phyloP scores from a whole-genome alignment of 2,113 vertebrate genomes.

The Amazona guildingii region DNA sequence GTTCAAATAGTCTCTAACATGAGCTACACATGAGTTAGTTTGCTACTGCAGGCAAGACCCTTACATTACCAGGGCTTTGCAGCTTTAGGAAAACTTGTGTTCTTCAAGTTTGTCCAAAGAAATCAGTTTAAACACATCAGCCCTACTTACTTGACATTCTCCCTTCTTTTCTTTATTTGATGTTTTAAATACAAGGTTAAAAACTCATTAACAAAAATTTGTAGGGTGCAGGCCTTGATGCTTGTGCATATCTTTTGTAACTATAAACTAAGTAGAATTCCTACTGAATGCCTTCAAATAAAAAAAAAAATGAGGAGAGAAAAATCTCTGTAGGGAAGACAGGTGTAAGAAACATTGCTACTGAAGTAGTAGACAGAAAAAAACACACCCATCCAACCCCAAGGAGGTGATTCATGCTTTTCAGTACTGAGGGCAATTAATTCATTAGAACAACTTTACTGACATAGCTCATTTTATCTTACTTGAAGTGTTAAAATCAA shows the following conservation, averaged over 20 bases:
- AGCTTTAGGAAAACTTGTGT: not conserved
- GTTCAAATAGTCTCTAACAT: not conserved
- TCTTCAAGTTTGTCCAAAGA: not conserved
- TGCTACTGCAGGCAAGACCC: not conserved
- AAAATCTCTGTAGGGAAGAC: not conserved
- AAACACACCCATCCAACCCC: accelerated
- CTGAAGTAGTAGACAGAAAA: not conserved
- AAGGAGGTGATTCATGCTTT: not conserved
- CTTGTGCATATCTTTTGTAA: not conserved
- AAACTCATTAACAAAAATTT: not conserved
- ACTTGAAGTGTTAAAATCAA: not conserved
- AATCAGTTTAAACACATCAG: not conserved
- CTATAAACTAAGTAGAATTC: not conserved
- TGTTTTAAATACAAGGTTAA: not conserved
- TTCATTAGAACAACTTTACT: not conserved
- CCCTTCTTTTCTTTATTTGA: not conserved
- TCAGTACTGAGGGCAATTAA: not conserved
- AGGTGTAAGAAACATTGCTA: not conserved
- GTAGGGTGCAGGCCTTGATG: not conserved
- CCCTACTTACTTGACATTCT: not conserved
- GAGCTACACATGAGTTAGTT: not conserved
- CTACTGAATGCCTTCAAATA: not conserved
- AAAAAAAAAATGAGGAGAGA: not conserved
- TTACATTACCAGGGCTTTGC: not conserved
- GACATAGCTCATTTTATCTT: not conserved